Conservation (phyloP, 2,888 invertebrate species). For the Cheilosia grossa region DNA sequence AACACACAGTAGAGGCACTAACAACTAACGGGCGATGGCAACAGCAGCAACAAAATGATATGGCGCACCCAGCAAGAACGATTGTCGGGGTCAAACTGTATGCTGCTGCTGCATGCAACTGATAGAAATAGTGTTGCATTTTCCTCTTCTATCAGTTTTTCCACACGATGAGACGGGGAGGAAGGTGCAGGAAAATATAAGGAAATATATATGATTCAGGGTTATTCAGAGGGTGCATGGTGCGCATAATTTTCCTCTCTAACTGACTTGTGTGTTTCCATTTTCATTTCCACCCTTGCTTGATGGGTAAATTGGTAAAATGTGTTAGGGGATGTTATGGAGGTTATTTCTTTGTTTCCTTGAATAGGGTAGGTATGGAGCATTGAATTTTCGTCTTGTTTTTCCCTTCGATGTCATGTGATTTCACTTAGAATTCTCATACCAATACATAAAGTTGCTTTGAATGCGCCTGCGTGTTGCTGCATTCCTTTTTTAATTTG, state of each 20-base stretch:
- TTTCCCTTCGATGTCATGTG: slow-evolving; percentile 62
- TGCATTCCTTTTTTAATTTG: slow-evolving; percentile 56
- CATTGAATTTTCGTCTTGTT: slow-evolving; percentile 47
- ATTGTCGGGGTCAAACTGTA: slow-evolving; percentile 71
- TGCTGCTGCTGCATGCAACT: slow-evolving; percentile 69
- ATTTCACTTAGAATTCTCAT: slow-evolving; percentile 63
- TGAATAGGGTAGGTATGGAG: slow-evolving; percentile 65
- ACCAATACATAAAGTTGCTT: slow-evolving; percentile 20
- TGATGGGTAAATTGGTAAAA: slow-evolving; percentile 4
- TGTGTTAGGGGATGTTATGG: slow-evolving; percentile 46
- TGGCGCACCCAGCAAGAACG: slow-evolving; percentile 70
- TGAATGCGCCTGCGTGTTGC: slow-evolving; percentile 68
- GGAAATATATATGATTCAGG: slow-evolving; percentile 52
- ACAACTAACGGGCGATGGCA: background rate
- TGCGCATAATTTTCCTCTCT: slow-evolving; percentile 64
- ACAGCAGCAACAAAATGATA: slow-evolving; percentile 47
- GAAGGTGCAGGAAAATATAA: slow-evolving; percentile 14
- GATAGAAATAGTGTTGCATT: slow-evolving; percentile 63
- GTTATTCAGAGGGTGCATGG: slow-evolving; percentile 51
- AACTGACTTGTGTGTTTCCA: slow-evolving; percentile 8
- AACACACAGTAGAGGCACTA: slow-evolving; percentile 36
- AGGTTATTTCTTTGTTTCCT: slow-evolving; percentile 58
- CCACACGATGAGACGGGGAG: background rate
- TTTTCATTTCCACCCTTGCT: slow-evolving; percentile 19
- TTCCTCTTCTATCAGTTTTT: slow-evolving; percentile 40